These are phyloP conservation scores for Physella acuta DNA, from an alignment of 1,140 invertebrate genomes.

Conservation along the genomic window DNA sequence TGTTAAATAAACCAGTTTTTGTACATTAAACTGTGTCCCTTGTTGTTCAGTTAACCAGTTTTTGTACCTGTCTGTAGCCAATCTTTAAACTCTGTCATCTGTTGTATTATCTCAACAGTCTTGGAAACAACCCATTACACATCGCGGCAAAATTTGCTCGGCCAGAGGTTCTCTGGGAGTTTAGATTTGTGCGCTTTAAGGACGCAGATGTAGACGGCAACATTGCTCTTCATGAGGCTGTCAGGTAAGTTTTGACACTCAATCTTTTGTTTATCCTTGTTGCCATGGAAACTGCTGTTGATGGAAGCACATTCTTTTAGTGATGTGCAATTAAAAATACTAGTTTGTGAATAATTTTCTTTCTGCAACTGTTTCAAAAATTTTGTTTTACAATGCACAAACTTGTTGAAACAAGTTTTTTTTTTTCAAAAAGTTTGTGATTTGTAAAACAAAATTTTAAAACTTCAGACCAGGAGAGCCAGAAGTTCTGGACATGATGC, in stretches of 20 bases:
- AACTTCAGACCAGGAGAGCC: constrained; percentile 35
- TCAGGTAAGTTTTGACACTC: too few relatives aligned
- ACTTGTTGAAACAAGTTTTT: not conserved
- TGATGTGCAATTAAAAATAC: not conserved
- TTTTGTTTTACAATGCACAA: too few relatives aligned
- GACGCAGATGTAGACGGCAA: constrained; percentile 30
- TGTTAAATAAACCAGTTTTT: too few relatives aligned
- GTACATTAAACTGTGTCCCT: too few relatives aligned
- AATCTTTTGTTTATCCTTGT: too few relatives aligned
- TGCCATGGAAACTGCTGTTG: too few relatives aligned
- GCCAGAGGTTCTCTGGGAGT: constrained; percentile 50
- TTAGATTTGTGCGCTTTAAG: constrained; percentile 44
- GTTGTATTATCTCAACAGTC: constrained; percentile 3
- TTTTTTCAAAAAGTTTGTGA: not conserved
- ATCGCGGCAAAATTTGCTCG: constrained; percentile 45
- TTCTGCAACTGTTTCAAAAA: not conserved
- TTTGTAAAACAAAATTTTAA: not conserved
- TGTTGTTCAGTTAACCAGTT: too few relatives aligned
- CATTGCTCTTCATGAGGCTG: constrained; percentile 29
- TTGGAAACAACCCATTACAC: constrained; percentile 50
- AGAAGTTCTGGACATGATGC: constrained; percentile 45
- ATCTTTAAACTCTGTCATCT: too few relatives aligned
- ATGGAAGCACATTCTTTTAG: not conserved
- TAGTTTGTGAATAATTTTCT: not conserved
- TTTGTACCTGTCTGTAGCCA: too few relatives aligned